phyloP scores from a whole-genome alignment of 2,888 invertebrate species.

The Acanthosepion lycidas region DNA sequence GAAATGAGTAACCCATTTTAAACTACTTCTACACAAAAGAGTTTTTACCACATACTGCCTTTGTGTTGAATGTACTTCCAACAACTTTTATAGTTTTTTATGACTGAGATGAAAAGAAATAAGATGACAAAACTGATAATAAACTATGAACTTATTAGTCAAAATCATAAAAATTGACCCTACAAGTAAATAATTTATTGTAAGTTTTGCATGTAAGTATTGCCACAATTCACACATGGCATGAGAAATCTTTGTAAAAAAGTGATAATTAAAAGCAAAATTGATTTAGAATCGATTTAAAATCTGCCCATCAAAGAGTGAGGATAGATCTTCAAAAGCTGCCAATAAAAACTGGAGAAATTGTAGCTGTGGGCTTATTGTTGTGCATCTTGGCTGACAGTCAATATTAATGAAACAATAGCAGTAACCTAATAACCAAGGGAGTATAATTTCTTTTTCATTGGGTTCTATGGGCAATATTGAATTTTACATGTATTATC shows the following conservation, averaged over 20 bases:
- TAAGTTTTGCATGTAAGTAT: too few species aligned
- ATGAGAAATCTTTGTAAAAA: background rate
- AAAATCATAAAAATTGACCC: too few species aligned
- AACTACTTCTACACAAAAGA: too few species aligned
- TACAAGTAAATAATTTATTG: too few species aligned
- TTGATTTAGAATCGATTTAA: background rate
- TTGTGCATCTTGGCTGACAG: background rate
- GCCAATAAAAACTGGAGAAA: background rate
- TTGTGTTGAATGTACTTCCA: too few species aligned
- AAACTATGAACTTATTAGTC: too few species aligned
- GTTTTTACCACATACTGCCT: too few species aligned
- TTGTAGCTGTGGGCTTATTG: background rate
- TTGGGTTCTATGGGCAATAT: background rate
- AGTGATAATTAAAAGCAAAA: background rate
- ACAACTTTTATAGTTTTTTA: too few species aligned
- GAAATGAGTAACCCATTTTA: too few species aligned
- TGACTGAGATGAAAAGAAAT: too few species aligned
- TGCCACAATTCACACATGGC: background rate
- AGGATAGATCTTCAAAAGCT: background rate
- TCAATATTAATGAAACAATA: background rate
- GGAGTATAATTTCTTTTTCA: background rate
- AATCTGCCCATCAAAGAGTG: background rate
- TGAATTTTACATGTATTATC: conserved; percentile 5
- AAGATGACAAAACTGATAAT: too few species aligned
- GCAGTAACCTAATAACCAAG: background rate